Base-by-base conservation (phyloP, 2,888 invertebrate genomes). In the Melanophora roralis region DNA sequence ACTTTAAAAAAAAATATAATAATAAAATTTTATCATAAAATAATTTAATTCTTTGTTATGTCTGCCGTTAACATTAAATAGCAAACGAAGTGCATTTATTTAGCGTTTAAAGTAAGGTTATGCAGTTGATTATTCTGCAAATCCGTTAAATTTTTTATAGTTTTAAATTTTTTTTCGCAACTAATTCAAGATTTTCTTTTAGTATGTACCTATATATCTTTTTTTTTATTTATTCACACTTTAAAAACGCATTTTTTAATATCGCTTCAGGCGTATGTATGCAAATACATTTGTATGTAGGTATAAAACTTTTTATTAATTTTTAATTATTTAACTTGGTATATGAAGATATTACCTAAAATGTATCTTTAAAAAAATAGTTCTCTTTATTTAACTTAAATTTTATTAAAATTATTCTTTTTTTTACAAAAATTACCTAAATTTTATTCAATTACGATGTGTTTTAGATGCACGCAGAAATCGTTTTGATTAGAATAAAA, bases 401-500 rank as follows among this genome's bases (percentile, higher is more conserved):
- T 23, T 23, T 21, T 36, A 12, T 9, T 23, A 53, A 27, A 53
- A 11, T 6, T n/a, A n/a, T n/a, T n/a, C n/a, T 49, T 34, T 40
- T 53, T 32, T 55, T 19, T 32, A 19, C 6, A 27, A 5, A 23
- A 71, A 76, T 80, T 80, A 80, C 80, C 80, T 80, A 76, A 73
- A 80, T 60, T 53, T 57, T 80, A n/a, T 59, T 72, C 51, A 51
- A 76, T 75, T 40, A 68, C 72, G 76, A 64, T 73, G 72, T 76
- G 49, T 62, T 62, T 80, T 12, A 49, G 40, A 62, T 67, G 76
- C 62, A 80, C 62, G 68, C 60, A 80, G 72, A 51, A 80, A 80
- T 64, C 76, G 80, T 68, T 80, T 80, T 80, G 36, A 80, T 38
- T 76, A 49, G 68, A 80, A 76, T 45, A 53, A 67, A 62, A 78